phyloP scores from a whole-genome alignment of 2,797 vertebrate species.

The Sebastes oblongus region DNA sequence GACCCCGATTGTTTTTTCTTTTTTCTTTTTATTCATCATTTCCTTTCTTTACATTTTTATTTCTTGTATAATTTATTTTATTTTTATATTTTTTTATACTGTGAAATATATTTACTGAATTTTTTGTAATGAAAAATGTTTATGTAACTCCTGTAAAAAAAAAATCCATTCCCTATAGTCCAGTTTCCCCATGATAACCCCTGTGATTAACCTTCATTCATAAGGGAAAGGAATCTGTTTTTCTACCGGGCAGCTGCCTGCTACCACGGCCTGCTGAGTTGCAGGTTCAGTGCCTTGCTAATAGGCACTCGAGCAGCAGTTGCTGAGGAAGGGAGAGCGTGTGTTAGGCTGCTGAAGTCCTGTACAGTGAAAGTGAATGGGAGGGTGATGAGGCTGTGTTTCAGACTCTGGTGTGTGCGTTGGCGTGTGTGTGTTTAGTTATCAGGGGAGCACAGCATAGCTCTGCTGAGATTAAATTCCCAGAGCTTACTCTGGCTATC shows the following conservation, averaged over 20 bases:
- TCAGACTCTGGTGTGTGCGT: constrained; percentile 30
- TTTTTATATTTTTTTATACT: no score
- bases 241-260: neutral
- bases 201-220: constrained; percentile 16
- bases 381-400: constrained; percentile 43
- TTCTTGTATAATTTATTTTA: no score
- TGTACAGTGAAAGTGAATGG: constrained; percentile 50
- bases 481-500: constrained; percentile 77
- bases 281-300: constrained; percentile 45
- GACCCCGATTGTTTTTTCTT: no score
- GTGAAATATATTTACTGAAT: no score
- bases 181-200: neutral
- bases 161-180: neutral
- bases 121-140: no score
- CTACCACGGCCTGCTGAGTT: constrained; percentile 1
- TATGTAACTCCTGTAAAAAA: no score
- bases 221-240: neutral
- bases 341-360: neutral
- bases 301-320: constrained; percentile 28
- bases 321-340: neutral
- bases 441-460: constrained; percentile 78
- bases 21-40: no score
- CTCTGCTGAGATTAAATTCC: constrained; percentile 78
- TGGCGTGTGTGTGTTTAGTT: constrained; percentile 57
- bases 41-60: no score